phyloP scores from a whole-genome alignment of 1,140 invertebrate species.

The Saccostrea glomerata region DNA sequence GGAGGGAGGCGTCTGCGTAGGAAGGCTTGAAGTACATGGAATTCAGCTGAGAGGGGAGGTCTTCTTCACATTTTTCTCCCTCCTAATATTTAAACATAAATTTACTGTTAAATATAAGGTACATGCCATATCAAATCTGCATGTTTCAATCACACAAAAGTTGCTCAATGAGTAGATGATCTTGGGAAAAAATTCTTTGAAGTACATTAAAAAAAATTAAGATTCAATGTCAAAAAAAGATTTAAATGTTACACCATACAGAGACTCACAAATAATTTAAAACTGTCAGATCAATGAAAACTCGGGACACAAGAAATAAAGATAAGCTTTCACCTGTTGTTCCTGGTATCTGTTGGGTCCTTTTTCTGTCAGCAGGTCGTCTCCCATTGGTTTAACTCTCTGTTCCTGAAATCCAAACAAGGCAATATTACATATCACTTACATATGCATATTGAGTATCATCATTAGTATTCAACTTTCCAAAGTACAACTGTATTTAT shows the following conservation, averaged over 20 bases:
- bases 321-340: not conserved
- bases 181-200: too few relatives aligned
- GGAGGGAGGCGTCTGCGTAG: not conserved
- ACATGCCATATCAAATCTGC: too few relatives aligned
- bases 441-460: not conserved
- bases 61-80: not conserved
- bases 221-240: too few relatives aligned
- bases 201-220: too few relatives aligned
- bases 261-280: too few relatives aligned
- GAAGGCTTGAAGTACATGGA: conserved; percentile 49
- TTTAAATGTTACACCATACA: too few relatives aligned
- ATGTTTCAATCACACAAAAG: too few relatives aligned
- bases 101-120: not conserved
- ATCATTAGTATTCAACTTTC: not conserved
- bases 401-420: conserved; percentile 38
- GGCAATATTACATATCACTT: too few relatives aligned
- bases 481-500: not conserved
- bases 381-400: conserved; percentile 53
- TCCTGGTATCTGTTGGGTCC: conserved; percentile 47
- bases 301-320: too few relatives aligned
- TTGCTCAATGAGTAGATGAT: too few relatives aligned
- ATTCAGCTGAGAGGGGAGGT: conserved; percentile 39
- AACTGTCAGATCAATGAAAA: too few relatives aligned
- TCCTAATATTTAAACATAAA: not conserved
- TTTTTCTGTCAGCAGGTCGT: conserved; percentile 53